Base-by-base conservation (phyloP, 2,113 vertebrate species). In the Ahaetulla prasina region DNA sequence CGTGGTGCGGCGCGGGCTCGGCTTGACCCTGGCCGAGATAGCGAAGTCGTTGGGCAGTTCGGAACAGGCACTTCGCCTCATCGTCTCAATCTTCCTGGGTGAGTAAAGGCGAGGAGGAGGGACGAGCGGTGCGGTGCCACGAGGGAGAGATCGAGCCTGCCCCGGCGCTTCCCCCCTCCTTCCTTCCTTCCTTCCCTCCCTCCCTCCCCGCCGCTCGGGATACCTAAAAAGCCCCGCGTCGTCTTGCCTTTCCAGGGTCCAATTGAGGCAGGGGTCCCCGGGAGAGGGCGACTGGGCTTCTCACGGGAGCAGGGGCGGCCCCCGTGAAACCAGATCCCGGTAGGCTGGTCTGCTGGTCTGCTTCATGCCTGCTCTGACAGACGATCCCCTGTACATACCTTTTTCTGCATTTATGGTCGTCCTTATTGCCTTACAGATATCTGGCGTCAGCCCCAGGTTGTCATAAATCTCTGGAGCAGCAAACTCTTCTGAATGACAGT, bases 81-180 rank as follows among this genome's bases (percentile, higher is more conserved):
- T 99, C 95, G 93, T 99, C 54, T 99, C 99, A 52, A 98, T 99
- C 94, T 97, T 99, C 94, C 96, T 98, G 95, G 98, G 99, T 99
- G 95, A 98, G 92, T 90, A 85, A 47, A 2, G 74, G 18, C 8
- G 74, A 22, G 74, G 74, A 43, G 74, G 35, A 80, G 35, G 74
- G 74, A 80, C 4, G 98, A 97, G 94, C 92, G 74, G 43, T 4
- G 9, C 87, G 23, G 27, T 6, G 74, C 49, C 89, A 11, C 30
- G 88, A 88, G 84, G 20, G n/a, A 52, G 85, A 27, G 18, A 23
- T 8, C 23, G 25, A 2, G 39, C 25, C 23, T 86, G 85, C 85
- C 43, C 45, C 43, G 84, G 84, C 6, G 14, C 0, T 16, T 14
- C 27, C 60, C 27, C 22, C 54, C 6, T 12, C 50, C 63, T n/a